These are phyloP conservation scores for Calameuta pallipes DNA, from an alignment of 2,888 invertebrate genomes.

Conservation along the genomic window DNA sequence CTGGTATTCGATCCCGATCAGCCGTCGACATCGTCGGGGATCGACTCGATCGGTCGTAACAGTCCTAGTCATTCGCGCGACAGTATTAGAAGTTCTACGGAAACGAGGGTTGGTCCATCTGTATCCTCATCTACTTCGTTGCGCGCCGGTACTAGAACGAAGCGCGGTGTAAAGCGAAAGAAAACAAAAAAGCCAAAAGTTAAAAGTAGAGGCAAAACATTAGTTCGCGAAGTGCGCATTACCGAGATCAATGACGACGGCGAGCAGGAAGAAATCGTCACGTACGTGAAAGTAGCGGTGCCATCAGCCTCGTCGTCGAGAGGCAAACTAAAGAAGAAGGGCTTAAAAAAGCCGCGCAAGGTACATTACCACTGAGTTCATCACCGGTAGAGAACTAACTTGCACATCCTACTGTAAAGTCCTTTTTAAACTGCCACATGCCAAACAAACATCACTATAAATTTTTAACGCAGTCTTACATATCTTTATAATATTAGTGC, in stretches of 20 bases:
- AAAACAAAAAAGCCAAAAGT: constrained; percentile 38
- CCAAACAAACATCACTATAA: not conserved
- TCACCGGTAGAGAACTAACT: not conserved
- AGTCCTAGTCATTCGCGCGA: constrained; percentile 50
- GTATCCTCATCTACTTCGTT: constrained; percentile 20
- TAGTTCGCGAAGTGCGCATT: constrained; percentile 57
- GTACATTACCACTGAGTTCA: constrained; percentile 56
- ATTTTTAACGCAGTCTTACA: not conserved
- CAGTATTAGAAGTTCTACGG: constrained; percentile 12
- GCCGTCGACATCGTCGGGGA: constrained; percentile 64
- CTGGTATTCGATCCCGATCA: constrained; percentile 49
- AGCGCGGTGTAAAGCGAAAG: constrained; percentile 46
- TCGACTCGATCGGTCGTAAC: constrained; percentile 60
- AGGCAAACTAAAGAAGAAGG: constrained; percentile 52
- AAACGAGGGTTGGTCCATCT: not conserved
- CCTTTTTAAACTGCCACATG: not conserved
- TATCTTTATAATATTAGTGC: not conserved
- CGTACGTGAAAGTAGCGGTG: constrained; percentile 52
- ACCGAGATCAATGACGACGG: constrained; percentile 57
- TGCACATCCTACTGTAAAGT: not conserved
- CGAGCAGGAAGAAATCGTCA: constrained; percentile 56
- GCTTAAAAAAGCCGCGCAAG: constrained; percentile 68
- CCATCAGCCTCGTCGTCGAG: constrained; percentile 22
- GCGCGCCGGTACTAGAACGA: constrained; percentile 32
- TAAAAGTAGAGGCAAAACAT: constrained; percentile 22